Base-by-base conservation (phyloP, 2,113 vertebrate species). In the Thamnophis sirtalis region DNA sequence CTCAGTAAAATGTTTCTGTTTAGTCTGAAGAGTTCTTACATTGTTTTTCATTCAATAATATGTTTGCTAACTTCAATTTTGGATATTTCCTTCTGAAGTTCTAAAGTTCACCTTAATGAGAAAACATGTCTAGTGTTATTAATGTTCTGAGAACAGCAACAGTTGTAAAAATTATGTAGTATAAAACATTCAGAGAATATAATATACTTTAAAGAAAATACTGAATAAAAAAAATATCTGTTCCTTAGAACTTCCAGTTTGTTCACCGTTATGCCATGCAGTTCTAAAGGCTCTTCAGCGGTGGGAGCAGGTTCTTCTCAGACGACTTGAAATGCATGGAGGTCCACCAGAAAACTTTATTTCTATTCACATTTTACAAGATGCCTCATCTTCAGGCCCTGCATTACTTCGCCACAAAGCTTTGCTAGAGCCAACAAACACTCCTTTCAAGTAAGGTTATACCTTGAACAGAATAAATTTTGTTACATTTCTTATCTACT, bases 301-400 rank as follows among this genome's bases (percentile, higher is more conserved):
- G 89, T 99, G 99, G 99, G 99, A 99, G 92, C 99, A 99, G 97
- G 98, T 99, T 95, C 97, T 99, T 87, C 97, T 98, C 63, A 98
- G 98, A 94, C 97, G 98, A 93, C 98, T 99, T 95, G 98, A 99
- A 97, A 95, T 99, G 5, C 98, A 98, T 50, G 98, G 98, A 4
- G 99, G 99, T 1, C 98, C 99, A 15, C 99, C 99, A 87, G 96
- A 98, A 43, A 98, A 98, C 91, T 99, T 98, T 93, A 99, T 99
- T 91, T 97, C 98, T 94, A 96, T 98, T 93, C 97, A 98, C 91
- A 96, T 97, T 73, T 97, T 97, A 90, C 98, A 99, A 90, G 98
- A 98, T 92, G 95, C 94, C 2, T 89, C 97, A 13, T 95, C 98
- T 90, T 97, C 98, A 84, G 99, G 99, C 33, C 99, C 99, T 11